A percentile compares a stretch with the other conserved stretches of the same genome.
Conservation (phyloP, 1,140 invertebrate genomes). For the Lethrus apterus region DNA sequence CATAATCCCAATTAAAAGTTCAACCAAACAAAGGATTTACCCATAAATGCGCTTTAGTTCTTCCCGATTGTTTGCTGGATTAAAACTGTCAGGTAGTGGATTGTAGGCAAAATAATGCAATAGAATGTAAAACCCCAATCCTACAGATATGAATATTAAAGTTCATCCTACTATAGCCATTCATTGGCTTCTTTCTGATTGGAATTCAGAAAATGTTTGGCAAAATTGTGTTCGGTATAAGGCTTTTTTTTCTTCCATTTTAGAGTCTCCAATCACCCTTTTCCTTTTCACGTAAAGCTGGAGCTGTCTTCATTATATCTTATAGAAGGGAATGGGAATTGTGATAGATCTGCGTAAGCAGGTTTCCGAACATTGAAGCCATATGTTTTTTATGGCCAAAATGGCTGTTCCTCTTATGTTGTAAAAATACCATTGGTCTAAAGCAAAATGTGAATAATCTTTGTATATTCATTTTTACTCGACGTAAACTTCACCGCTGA, state of each 20-base stretch:
- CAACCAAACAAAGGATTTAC: slow-evolving; percentile 70
- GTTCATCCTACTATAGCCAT: slow-evolving; percentile 16
- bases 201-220: slow-evolving; percentile 29
- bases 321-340: slow-evolving; percentile 65
- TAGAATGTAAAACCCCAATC: slow-evolving; percentile 22
- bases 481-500: no score
- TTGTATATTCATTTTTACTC: no score
- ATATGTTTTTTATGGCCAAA: no score
- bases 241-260: slow-evolving; percentile 26
- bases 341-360: slow-evolving; percentile 54
- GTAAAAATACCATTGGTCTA: no score
- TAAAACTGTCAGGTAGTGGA: slow-evolving; percentile 58
- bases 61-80: slow-evolving; percentile 60
- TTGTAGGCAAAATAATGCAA: background rate
- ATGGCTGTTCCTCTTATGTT: slow-evolving; percentile 18
- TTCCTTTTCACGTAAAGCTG: slow-evolving; percentile 26
- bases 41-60: slow-evolving; percentile 64
- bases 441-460: no score
- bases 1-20: slow-evolving; percentile 55
- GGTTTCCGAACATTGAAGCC: slow-evolving; percentile 47
- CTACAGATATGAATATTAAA: slow-evolving; percentile 19
- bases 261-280: slow-evolving; percentile 29
- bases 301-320: slow-evolving; percentile 57
- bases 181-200: slow-evolving; percentile 17
- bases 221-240: slow-evolving; percentile 26